These are phyloP conservation scores for Eurypyga helias DNA, from an alignment of 2,113 vertebrate species.

Conservation along the genomic window DNA sequence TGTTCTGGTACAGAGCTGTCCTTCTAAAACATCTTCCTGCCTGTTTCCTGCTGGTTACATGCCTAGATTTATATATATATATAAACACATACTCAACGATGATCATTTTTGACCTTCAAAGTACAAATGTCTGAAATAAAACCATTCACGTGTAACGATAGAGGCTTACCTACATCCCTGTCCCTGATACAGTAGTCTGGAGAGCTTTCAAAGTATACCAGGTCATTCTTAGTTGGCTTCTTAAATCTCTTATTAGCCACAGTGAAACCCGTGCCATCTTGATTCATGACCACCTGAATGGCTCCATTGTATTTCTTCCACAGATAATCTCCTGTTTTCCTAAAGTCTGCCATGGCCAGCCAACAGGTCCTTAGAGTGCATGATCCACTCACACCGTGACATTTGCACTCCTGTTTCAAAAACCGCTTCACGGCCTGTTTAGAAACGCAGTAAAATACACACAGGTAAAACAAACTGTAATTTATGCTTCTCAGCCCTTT, in stretches of 20 bases:
- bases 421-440: constrained; percentile 92
- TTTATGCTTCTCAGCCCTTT: background rate
- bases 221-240: constrained; percentile 90
- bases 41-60: background rate
- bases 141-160: background rate
- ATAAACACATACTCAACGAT: background rate
- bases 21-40: background rate
- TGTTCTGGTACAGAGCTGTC: background rate
- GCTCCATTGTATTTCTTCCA: constrained; percentile 90
- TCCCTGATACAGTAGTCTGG: constrained; percentile 96
- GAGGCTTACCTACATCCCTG: constrained; percentile 86
- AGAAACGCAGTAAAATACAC: constrained; percentile 14
- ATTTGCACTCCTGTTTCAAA: constrained; percentile 94
- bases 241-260: constrained; percentile 88
- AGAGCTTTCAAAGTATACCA: constrained; percentile 95
- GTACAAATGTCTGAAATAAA: constrained; percentile 8
- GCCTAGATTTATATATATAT: background rate
- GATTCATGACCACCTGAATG: constrained; percentile 94
- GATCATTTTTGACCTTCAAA: background rate
- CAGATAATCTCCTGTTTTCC: constrained; percentile 91
- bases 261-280: constrained; percentile 93
- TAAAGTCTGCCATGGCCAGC: constrained; percentile 93
- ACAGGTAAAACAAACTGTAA: background rate
- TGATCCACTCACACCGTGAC: constrained; percentile 95
- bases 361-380: constrained; percentile 95